Conservation (phyloP, 2,113 vertebrate genomes). For the Gallinago paraguaiae region DNA sequence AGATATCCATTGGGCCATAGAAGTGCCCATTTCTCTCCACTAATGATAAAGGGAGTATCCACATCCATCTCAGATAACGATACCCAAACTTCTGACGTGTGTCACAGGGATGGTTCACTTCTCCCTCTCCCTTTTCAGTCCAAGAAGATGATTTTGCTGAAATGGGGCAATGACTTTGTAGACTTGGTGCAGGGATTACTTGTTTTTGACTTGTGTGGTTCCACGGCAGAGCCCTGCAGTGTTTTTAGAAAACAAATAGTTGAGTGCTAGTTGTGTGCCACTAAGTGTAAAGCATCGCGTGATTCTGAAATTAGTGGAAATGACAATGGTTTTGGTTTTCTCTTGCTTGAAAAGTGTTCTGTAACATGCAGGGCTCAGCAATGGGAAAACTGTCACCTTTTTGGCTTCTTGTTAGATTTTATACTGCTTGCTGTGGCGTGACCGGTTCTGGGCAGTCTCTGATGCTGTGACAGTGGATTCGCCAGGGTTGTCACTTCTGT, state of each 20-base stretch:
- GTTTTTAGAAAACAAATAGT: neutral
- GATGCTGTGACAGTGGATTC: slow-evolving; percentile 80
- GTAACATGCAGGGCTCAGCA: neutral
- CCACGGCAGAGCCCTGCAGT: neutral
- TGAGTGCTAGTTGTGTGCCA: neutral
- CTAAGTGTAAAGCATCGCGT: neutral
- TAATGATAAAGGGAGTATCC: neutral
- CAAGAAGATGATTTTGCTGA: neutral
- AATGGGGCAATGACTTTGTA: neutral
- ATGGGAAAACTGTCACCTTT: neutral
- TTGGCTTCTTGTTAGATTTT: slow-evolving; percentile 68
- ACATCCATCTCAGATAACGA: neutral
- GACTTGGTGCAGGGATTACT: neutral
- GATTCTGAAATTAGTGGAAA: neutral
- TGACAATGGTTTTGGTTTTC: neutral
- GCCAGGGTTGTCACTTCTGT: slow-evolving; percentile 83
- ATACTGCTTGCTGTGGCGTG: slow-evolving; percentile 83
- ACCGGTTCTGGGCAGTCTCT: slow-evolving; percentile 88
- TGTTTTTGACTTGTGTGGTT: neutral
- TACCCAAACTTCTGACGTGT: neutral
- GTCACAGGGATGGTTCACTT: neutral
- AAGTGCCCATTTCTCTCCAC: neutral
- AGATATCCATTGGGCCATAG: neutral
- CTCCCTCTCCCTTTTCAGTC: neutral
- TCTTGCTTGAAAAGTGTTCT: neutral